phyloP scores from a whole-genome alignment of 1,140 invertebrate genomes.

The Drosophila prosaltans region DNA sequence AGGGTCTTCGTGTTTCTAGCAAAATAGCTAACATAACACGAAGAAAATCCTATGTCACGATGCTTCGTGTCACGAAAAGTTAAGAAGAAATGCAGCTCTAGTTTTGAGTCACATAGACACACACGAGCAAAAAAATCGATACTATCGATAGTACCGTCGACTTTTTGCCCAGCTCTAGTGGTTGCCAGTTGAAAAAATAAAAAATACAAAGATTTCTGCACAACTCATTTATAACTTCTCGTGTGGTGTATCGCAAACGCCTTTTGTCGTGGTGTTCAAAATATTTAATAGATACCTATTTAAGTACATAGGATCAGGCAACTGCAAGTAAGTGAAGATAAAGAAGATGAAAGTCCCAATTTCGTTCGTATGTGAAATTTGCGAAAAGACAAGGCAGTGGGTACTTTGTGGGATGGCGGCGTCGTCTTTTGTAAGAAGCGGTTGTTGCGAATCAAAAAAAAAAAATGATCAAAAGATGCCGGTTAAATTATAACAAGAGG shows the following conservation, averaged over 20 bases:
- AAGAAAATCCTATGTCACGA: no score
- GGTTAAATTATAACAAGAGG: background rate
- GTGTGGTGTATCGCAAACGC: background rate
- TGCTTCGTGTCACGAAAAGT: no score
- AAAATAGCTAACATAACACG: no score
- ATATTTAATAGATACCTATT: background rate
- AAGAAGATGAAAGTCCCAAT: background rate
- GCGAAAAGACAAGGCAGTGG: background rate
- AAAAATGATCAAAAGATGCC: background rate
- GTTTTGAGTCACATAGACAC: no score
- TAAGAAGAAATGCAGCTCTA: no score
- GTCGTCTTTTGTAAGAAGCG: background rate
- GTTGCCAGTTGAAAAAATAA: background rate
- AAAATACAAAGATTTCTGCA: slow-evolving; percentile 8
- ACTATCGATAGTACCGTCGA: background rate
- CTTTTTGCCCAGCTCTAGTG: background rate
- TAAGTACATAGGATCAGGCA: background rate
- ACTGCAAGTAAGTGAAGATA: background rate
- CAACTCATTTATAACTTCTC: slow-evolving; percentile 1
- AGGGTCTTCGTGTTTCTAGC: no score
- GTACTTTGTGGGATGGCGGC: background rate
- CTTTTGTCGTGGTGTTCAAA: background rate
- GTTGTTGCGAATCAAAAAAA: background rate
- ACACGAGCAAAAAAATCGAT: background rate
- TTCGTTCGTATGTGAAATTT: slow-evolving; percentile 1